phyloP scores from a whole-genome alignment of 2,888 invertebrate species.

The Aplocera efformata region DNA sequence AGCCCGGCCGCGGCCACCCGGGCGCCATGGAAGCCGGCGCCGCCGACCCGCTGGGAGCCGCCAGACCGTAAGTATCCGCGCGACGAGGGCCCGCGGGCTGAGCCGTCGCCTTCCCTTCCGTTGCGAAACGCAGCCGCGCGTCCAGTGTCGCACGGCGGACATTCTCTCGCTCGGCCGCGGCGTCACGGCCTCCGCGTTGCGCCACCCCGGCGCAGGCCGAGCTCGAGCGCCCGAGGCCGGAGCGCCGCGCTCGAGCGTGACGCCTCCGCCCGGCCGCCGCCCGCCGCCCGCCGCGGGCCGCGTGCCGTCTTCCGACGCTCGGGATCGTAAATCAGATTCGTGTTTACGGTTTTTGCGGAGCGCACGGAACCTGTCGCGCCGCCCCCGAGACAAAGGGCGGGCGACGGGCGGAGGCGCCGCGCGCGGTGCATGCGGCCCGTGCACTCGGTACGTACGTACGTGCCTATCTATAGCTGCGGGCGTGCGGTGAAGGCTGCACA shows the following conservation, averaged over 20 bases:
- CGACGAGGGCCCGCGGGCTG: slow-evolving; percentile 61
- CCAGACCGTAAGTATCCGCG: slow-evolving; percentile 77
- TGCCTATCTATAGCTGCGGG: slow-evolving; percentile 60
- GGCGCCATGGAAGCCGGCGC: slow-evolving; percentile 72
- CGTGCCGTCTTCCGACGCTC: slow-evolving; percentile 36
- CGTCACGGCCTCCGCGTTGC: slow-evolving; percentile 79
- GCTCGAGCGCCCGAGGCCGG: slow-evolving; percentile 47
- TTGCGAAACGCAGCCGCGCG: slow-evolving; percentile 74
- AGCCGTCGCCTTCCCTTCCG: slow-evolving; percentile 43
- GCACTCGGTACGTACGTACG: slow-evolving; percentile 56
- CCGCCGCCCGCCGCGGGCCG: slow-evolving; percentile 31
- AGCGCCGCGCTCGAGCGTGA: slow-evolving; percentile 74
- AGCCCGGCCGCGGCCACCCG: slow-evolving; percentile 58
- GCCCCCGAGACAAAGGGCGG: slow-evolving; percentile 63
- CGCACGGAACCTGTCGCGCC: slow-evolving; percentile 63
- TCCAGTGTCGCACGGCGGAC: slow-evolving; percentile 62
- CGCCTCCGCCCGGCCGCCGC: slow-evolving; percentile 50
- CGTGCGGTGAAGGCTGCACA: slow-evolving; percentile 73
- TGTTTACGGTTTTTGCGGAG: slow-evolving; percentile 75
- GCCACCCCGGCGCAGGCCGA: slow-evolving; percentile 64
- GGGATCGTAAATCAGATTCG: slow-evolving; percentile 65
- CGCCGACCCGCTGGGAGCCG: slow-evolving; percentile 74
- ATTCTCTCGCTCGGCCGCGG: slow-evolving; percentile 75
- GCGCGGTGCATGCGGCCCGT: slow-evolving; percentile 50
- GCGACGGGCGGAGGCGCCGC: slow-evolving; percentile 45